Evolutionary conservation across 2,888 invertebrate species (phyloP).

Genomic region (Perithous albicinctus): DNA sequence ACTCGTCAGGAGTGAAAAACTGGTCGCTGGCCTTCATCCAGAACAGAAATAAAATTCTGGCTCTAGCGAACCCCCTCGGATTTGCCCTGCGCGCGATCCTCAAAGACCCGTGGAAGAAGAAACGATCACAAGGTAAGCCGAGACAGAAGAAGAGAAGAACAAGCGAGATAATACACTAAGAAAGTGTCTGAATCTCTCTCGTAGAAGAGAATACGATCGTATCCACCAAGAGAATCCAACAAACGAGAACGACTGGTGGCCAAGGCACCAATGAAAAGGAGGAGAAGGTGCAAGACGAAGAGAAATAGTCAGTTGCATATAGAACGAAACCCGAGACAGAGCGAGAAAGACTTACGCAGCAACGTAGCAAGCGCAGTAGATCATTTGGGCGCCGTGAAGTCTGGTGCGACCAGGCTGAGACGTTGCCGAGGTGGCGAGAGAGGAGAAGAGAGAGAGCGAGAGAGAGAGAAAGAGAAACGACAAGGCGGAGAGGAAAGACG

Average conservation of each 20-base stretch:
- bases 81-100: constrained; percentile 19
- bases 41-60: constrained; percentile 65
- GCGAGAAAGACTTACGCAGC: constrained; percentile 67
- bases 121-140: constrained; percentile 12
- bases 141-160: constrained; percentile 18
- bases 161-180: constrained; percentile 32
- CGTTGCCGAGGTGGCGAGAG: constrained; percentile 43
- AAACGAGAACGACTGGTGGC: constrained; percentile 36
- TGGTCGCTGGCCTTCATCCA: constrained; percentile 61
- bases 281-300: constrained; percentile 3
- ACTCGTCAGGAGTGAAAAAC: constrained; percentile 37
- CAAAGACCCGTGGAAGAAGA: constrained; percentile 4
- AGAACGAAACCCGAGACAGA: constrained; percentile 5
- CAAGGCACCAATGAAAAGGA: constrained; percentile 19
- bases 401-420: constrained; percentile 77
- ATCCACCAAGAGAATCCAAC: constrained; percentile 18
- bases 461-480: too few species aligned
- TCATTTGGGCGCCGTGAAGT: constrained; percentile 85
- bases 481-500: constrained; percentile 35
- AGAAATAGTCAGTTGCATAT: constrained; percentile 1
- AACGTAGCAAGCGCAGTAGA: constrained; percentile 76
- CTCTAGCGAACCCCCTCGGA: constrained; percentile 38
- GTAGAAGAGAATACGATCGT: constrained; percentile 23
- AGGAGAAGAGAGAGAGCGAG: constrained; percentile 8
- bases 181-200: constrained; percentile 34